Evolutionary conservation across 1,140 invertebrate genomes (phyloP).

Genomic region (Oryzaephilus surinamensis): DNA sequence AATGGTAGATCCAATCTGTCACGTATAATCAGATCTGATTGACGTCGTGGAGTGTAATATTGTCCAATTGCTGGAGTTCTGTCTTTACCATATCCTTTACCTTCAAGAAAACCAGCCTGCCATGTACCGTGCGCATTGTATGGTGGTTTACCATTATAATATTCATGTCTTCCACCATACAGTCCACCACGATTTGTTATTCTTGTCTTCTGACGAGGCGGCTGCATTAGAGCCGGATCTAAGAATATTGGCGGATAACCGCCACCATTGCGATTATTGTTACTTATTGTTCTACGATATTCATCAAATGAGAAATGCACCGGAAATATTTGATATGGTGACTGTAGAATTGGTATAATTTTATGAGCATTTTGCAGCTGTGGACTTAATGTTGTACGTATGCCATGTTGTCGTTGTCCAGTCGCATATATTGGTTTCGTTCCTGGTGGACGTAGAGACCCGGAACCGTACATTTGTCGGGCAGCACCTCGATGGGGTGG

Average conservation of each 20-base stretch:
- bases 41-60: constrained; percentile 9
- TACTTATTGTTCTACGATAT: too few relatives aligned
- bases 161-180: constrained; percentile 17
- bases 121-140: too few relatives aligned
- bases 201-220: too few relatives aligned
- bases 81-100: constrained; percentile 12
- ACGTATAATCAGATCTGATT: too few relatives aligned
- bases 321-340: constrained; percentile 3
- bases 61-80: constrained; percentile 18
- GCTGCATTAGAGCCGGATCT: too few relatives aligned
- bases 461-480: constrained; percentile 46
- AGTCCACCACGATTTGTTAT: constrained; percentile 11
- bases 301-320: too few relatives aligned
- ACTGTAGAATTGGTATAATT: constrained; percentile 6
- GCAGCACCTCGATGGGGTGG: constrained; percentile 43
- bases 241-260: too few relatives aligned
- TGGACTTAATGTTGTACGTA: constrained; percentile 22
- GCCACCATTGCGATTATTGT: too few relatives aligned
- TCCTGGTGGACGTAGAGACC: constrained; percentile 38
- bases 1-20: constrained; percentile 10
- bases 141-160: constrained; percentile 17
- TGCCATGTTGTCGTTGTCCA: constrained; percentile 20
- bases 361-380: too few relatives aligned
- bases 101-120: constrained; percentile 16
- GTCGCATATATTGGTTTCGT: constrained; percentile 21